phyloP scores from a whole-genome alignment of 1,140 invertebrate species.

The Drosophila parabipectinata region DNA sequence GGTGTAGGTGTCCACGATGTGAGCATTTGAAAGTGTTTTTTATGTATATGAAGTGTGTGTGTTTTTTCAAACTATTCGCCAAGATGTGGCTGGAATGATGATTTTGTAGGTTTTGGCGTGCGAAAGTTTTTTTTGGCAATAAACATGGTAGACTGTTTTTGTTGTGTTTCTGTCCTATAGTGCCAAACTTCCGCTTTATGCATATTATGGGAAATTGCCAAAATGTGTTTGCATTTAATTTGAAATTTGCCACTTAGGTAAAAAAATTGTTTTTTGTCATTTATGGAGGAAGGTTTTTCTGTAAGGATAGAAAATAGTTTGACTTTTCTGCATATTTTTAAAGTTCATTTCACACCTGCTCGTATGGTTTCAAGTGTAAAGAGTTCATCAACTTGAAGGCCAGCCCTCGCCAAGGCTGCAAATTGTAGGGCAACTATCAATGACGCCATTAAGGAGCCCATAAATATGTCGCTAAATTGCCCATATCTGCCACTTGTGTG shows the following conservation, averaged over 20 bases:
- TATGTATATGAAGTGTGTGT: slow-evolving; percentile 20
- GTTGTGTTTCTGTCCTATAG: slow-evolving; percentile 30
- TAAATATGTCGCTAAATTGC: slow-evolving; percentile 67
- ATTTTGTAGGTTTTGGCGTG: slow-evolving; percentile 55
- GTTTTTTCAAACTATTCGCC: slow-evolving; percentile 4
- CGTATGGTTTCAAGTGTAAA: background rate
- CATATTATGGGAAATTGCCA: slow-evolving; percentile 40
- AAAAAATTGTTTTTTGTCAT: background rate
- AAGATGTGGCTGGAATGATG: slow-evolving; percentile 43
- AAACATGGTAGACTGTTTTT: slow-evolving; percentile 14
- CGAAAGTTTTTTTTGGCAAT: slow-evolving; percentile 58
- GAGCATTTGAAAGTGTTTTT: slow-evolving; percentile 63
- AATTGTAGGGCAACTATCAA: slow-evolving; percentile 26
- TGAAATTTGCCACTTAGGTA: background rate
- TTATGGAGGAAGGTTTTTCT: background rate
- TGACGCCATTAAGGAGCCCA: slow-evolving; percentile 60
- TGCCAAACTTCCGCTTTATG: slow-evolving; percentile 45
- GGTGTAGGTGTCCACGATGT: slow-evolving; percentile 56
- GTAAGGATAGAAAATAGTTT: background rate
- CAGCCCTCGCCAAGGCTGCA: slow-evolving; percentile 10
- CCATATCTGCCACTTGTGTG: slow-evolving; percentile 22
- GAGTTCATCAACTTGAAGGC: slow-evolving; percentile 11
- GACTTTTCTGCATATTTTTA: background rate
- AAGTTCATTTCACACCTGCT: background rate
- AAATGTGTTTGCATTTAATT: slow-evolving; percentile 16